phyloP scores from a whole-genome alignment of 2,113 vertebrate species.

The Ptychochromis oligacanthus region DNA sequence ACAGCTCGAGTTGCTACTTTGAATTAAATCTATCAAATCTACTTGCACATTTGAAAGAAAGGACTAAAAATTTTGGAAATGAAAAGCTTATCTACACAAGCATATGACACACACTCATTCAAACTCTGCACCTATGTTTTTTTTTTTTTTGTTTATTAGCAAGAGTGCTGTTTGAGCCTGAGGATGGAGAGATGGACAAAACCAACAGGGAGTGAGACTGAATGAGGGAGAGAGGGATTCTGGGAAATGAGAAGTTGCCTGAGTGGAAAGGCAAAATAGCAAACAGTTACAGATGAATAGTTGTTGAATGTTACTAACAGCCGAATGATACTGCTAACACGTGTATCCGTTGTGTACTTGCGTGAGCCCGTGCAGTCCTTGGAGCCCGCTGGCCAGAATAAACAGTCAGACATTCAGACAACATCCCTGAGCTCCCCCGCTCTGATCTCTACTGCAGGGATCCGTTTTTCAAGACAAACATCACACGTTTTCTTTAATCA shows the following conservation, averaged over 20 bases:
- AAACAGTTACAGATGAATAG: constrained; percentile 25
- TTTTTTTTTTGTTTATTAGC: background rate
- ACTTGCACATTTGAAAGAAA: background rate
- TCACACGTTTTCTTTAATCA: constrained; percentile 10
- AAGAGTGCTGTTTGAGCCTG: constrained; percentile 8
- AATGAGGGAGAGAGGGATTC: constrained; percentile 32
- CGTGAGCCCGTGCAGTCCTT: background rate
- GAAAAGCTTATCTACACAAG: background rate
- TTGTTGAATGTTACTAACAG: constrained; percentile 16
- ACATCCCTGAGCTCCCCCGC: constrained; percentile 10
- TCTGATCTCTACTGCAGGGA: constrained; percentile 20
- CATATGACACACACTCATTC: background rate
- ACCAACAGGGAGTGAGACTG: constrained; percentile 1
- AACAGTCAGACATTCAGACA: constrained; percentile 24
- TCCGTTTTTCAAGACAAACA: constrained; percentile 12
- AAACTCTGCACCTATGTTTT: background rate
- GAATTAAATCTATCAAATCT: background rate
- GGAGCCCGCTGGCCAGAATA: constrained; percentile 17
- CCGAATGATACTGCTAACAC: constrained; percentile 10
- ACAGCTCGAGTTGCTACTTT: background rate
- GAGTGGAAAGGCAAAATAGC: constrained; percentile 1
- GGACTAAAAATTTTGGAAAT: background rate
- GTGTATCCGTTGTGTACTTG: background rate
- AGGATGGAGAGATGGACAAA: constrained; percentile 16
- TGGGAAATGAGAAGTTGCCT: constrained; percentile 20